Percentiles rank a stretch among this genome's conserved stretches.
phyloP scores from a whole-genome alignment of 2,113 vertebrate genomes.

The Ceratotherium simum region DNA sequence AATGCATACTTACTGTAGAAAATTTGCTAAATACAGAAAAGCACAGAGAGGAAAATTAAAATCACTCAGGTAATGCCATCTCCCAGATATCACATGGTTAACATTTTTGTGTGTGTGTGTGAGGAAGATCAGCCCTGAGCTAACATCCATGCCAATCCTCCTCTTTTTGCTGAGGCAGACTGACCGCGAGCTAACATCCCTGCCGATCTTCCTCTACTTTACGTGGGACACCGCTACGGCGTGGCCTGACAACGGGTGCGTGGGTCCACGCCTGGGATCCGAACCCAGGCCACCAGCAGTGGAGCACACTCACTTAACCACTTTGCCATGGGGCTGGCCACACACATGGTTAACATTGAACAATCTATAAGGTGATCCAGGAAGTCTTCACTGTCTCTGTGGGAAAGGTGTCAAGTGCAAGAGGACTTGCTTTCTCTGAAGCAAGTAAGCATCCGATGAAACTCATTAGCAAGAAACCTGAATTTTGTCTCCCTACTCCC shows the following conservation, averaged over 20 bases:
- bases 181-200: no score
- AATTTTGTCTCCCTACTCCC: not conserved
- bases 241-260: no score
- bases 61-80: not conserved
- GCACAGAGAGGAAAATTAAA: slow-evolving; percentile 22
- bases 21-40: slow-evolving; percentile 20
- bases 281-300: no score
- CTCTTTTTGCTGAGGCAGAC: no score
- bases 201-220: no score
- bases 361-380: not conserved
- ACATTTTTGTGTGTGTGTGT: not conserved
- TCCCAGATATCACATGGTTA: not conserved
- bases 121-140: no score
- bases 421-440: not conserved
- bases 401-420: not conserved
- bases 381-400: not conserved
- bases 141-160: no score
- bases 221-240: no score
- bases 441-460: not conserved
- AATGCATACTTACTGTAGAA: slow-evolving; percentile 24
- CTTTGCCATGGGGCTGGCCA: no score
- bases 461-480: not conserved
- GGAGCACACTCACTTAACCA: no score
- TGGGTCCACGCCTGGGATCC: no score
- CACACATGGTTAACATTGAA: not conserved